Evolutionary conservation across 2,888 invertebrate genomes (phyloP).

Genomic region (Crioceris asparagi): DNA sequence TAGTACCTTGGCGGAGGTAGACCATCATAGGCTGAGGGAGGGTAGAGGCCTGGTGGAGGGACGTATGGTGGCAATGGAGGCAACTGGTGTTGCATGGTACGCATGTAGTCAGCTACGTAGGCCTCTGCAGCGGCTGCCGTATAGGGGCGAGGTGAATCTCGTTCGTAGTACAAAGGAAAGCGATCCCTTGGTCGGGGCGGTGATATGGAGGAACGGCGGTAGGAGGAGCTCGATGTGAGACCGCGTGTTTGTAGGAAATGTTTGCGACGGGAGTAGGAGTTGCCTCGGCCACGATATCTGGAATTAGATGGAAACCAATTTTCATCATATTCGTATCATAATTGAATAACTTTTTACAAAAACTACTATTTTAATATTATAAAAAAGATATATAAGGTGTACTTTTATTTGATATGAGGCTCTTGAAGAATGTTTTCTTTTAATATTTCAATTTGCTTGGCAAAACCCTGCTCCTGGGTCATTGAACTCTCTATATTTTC

Average conservation of each 20-base stretch:
- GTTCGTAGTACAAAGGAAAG: conserved; percentile 52
- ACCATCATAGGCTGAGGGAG: conserved; percentile 14
- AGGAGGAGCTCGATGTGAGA: conserved; percentile 44
- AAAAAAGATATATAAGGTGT: no score
- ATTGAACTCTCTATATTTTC: no score
- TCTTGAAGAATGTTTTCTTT: no score
- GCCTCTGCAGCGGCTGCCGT: conserved; percentile 64
- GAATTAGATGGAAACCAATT: conserved; percentile 24
- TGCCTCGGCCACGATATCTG: conserved; percentile 35
- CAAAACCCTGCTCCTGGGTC: no score
- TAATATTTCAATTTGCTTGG: no score
- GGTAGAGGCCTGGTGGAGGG: conserved; percentile 45
- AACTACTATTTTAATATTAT: conserved; percentile 24
- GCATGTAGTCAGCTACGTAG: conserved; percentile 81
- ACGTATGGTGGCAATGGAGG: conserved; percentile 79
- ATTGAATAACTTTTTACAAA: not conserved
- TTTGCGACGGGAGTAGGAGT: conserved; percentile 48
- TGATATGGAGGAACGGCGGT: conserved; percentile 21
- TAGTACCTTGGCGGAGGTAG: conserved; percentile 63
- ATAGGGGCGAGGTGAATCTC: conserved; percentile 39
- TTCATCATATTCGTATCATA: no score
- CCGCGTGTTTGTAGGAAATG: conserved; percentile 55
- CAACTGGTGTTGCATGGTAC: conserved; percentile 75
- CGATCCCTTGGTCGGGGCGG: conserved; percentile 3
- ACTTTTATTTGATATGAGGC: no score